A percentile compares a stretch with the other conserved stretches of the same genome.
These are phyloP conservation scores for Albula glossodonta DNA, from an alignment of 2,113 vertebrate species.

Conservation along the genomic window DNA sequence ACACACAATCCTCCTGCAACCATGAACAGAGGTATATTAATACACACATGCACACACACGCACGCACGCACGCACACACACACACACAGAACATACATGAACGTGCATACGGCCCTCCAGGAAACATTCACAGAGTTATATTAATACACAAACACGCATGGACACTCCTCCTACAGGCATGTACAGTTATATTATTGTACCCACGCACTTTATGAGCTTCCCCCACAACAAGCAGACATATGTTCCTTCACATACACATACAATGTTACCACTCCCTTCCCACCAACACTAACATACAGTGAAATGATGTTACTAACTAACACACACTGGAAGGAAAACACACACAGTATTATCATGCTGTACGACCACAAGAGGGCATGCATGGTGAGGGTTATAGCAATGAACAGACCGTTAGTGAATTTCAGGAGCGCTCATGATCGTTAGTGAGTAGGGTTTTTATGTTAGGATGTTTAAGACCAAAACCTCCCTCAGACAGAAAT, in stretches of 20 bases:
- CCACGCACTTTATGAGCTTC: too few species aligned
- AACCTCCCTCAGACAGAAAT: background rate
- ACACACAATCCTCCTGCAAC: conserved; percentile 4
- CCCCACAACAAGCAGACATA: too few species aligned
- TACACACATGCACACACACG: background rate
- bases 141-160: background rate
- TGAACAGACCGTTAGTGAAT: background rate
- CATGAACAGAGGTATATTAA: background rate
- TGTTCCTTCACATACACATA: background rate
- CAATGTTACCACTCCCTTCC: background rate
- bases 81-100: too few species aligned
- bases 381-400: background rate
- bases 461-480: background rate
- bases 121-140: background rate
- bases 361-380: too few species aligned
- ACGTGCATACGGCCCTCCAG: too few species aligned
- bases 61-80: background rate
- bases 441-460: background rate
- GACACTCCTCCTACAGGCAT: too few species aligned
- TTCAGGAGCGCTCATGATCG: too few species aligned
- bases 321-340: background rate
- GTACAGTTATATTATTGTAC: background rate
- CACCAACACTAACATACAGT: background rate
- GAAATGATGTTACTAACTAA: background rate
- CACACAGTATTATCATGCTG: background rate